Base-by-base conservation (phyloP, 2,888 invertebrate genomes). In the Acrobasis repandana region DNA sequence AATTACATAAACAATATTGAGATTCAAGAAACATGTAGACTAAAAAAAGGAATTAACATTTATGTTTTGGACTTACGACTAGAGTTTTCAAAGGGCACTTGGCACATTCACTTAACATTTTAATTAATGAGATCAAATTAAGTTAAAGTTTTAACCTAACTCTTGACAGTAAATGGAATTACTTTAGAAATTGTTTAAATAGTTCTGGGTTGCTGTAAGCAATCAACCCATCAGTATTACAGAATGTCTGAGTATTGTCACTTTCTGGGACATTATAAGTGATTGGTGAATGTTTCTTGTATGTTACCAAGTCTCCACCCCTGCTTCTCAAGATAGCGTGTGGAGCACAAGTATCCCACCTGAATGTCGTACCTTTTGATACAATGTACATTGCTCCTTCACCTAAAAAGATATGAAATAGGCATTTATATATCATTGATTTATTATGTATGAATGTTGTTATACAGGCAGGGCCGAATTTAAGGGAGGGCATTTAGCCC, bases 281-380 rank as follows among this genome's bases (percentile, higher is more conserved):
- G 10, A 92, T 67, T n/a, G 85, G 80, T 54, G 61, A 58, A 18
- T 69, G 67, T 20, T 76, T 73, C 6, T 72, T 67, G 64, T 75
- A 89, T 62, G 74, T 73, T 1, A 90, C 64, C 8, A 95, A 82
- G 70, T 96, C 95, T 1, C 98, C 98, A n/a, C 96, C 96, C n/a
- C 95, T 84, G 0, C 97, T 94, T 65, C 92, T 92, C 2, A 98
- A 84, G 61, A 98, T 94, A 0, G 97, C 96, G 75, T 98, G 98
- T 0, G 97, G 97, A 0, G 95, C 98, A 84, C 98, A 98, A 0
- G 97, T 96, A 77, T 98, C 98, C 98, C 98, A 98, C 63, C 95
- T 94, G 78, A 94, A 98, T 11, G 97, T 98, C 2, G 97, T 95
- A 28, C 94, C 94, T 80, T 95, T 96, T 58, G 96, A 95, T 0